Base-by-base conservation (phyloP, 2,113 vertebrate genomes). In the Andinoacara biseriatus region DNA sequence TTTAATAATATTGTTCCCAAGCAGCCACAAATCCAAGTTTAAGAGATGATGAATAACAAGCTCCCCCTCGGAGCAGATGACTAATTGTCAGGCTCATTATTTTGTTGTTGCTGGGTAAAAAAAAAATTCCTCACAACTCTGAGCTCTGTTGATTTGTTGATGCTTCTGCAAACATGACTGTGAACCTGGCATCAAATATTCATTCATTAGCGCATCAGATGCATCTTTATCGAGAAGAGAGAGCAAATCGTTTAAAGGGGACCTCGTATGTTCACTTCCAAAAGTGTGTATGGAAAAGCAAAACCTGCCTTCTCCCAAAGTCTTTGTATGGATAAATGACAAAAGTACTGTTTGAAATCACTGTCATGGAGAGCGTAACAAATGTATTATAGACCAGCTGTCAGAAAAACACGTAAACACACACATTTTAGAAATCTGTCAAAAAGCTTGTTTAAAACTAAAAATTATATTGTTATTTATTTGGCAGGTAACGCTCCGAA, bases 71-170 rank as follows among this genome's bases (percentile, higher is more conserved):
- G n/a, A 59, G 79, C 62, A 26, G 58, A 38, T n/a, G 29, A 52
- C 61, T 77, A 87, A 85, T 77, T 82, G 81, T 79, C 52, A 18
- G 20, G 20, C 75, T 80, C 82, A 85, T 85, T 86, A 85, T 87
- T 83, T 80, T 80, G 74, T 62, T 82, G 77, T 83, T 81, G 74
- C 59, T 24, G 77, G 74, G 58, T 72, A 59, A 77, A 77, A 46
- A 77, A 76, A 29, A 26, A 26, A n/a, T n/a, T 31, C 57, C 58
- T 77, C 57, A 46, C 58, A 60, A 60, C 58, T 56, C 33, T 11
- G 40, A 72, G 18, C 46, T 72, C 46, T 54, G 46, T 33, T 72
- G 67, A 72, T 72, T 72, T 72, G 67, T 72, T 72, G 67, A 72
- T 1, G 26, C 26, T 54, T n/a, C 18, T 54, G 38, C 58, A 63